These are phyloP conservation scores for Sebastes schlegelii DNA, from an alignment of 2,113 vertebrate genomes.

Conservation along the genomic window DNA sequence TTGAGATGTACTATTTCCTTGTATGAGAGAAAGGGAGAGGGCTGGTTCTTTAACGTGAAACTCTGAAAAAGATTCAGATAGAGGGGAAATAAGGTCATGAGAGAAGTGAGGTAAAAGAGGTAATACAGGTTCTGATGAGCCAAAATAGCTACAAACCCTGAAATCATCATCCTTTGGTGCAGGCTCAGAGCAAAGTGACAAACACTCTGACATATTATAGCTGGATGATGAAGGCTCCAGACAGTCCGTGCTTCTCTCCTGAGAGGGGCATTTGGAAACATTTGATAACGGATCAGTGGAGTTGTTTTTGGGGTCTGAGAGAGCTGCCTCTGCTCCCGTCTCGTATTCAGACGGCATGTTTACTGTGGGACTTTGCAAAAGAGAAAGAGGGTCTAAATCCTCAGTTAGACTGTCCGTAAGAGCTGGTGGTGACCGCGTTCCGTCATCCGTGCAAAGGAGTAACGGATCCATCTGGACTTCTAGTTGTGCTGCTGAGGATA, in stretches of 20 bases:
- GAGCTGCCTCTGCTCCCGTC: conserved; percentile 2
- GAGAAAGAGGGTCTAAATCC: conserved; percentile 25
- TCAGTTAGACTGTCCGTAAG: conserved; percentile 24
- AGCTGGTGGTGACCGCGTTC: not conserved
- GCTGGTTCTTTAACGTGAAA: conserved; percentile 1
- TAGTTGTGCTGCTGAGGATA: not conserved
- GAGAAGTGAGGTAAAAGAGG: conserved; percentile 40
- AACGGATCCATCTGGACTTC: conserved; percentile 50
- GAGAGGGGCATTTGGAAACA: conserved; percentile 6
- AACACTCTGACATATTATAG: conserved; percentile 16
- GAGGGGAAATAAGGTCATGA: conserved; percentile 6
- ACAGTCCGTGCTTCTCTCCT: conserved; percentile 9
- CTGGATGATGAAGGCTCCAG: conserved; percentile 4
- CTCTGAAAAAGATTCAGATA: conserved; percentile 19
- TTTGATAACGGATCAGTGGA: conserved; percentile 12
- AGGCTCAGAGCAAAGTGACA: conserved; percentile 21
- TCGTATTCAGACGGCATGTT: conserved; percentile 5
- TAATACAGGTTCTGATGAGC: conserved; percentile 26
- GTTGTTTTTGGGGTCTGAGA: conserved; percentile 12
- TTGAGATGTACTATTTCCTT: conserved; percentile 21
- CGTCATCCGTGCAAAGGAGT: conserved; percentile 22
- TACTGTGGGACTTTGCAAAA: conserved; percentile 14
- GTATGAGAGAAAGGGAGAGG: not conserved
- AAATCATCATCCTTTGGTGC: conserved; percentile 1
- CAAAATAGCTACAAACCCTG: conserved; percentile 29